phyloP scores from a whole-genome alignment of 2,888 invertebrate genomes.

The Gisinianus flammeolus region DNA sequence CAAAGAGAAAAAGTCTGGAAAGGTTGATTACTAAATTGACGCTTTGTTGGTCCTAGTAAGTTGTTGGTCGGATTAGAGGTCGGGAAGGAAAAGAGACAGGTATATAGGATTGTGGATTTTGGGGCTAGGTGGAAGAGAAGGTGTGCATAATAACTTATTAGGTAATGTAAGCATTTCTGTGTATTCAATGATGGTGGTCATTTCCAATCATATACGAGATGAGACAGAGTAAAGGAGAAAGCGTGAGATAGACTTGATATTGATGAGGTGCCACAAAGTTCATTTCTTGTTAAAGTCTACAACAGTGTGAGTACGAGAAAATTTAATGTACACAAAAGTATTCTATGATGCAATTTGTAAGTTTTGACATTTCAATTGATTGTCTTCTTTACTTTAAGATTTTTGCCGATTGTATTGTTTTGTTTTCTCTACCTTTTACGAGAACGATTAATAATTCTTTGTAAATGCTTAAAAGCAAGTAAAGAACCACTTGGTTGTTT shows the following conservation, averaged over 20 bases:
- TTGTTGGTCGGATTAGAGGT: background rate
- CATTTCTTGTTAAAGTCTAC: background rate
- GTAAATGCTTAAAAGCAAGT: background rate
- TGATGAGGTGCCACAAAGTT: constrained; percentile 37
- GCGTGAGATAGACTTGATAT: constrained; percentile 28
- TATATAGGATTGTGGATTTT: too few relatives aligned
- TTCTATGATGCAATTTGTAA: constrained; percentile 6
- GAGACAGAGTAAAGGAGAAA: constrained; percentile 18
- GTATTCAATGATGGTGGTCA: constrained; percentile 45
- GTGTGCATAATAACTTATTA: background rate
- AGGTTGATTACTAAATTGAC: too few relatives aligned
- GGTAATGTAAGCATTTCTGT: constrained; percentile 37
- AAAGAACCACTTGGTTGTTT: background rate
- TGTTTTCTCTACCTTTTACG: too few relatives aligned
- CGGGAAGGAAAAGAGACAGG: constrained; percentile 16
- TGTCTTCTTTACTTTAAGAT: background rate
- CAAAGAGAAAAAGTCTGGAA: too few relatives aligned
- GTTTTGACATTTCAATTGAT: background rate
- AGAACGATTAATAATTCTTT: background rate
- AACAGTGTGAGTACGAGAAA: background rate
- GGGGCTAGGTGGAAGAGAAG: constrained; percentile 4
- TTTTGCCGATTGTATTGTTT: too few relatives aligned
- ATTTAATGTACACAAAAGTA: too few relatives aligned
- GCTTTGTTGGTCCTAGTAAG: too few relatives aligned
- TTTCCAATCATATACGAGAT: constrained; percentile 7